A percentile compares a stretch with the other conserved stretches of the same genome.
Evolutionary conservation across 2,797 vertebrate genomes (phyloP).

Genomic region (Diplodus sargus): DNA sequence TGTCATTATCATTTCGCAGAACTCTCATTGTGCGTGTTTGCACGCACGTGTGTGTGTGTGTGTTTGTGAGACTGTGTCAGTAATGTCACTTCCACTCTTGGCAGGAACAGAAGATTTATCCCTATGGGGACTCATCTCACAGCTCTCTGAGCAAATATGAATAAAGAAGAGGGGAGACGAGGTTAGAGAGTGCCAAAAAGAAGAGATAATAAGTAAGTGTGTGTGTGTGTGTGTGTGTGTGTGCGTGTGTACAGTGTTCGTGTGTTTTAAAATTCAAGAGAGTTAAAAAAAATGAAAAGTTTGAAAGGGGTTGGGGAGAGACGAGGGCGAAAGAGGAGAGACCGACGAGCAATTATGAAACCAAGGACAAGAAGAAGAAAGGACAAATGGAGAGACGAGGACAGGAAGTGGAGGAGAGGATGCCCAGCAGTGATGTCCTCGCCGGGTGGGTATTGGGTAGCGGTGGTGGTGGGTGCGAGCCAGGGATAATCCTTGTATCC

Average conservation of each 20-base stretch:
- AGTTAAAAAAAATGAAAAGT: slow-evolving; percentile 29
- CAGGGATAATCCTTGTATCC: slow-evolving; percentile 78
- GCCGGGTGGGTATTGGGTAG: slow-evolving; percentile 18
- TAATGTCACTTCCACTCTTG: slow-evolving; percentile 66
- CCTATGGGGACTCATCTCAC: slow-evolving; percentile 48
- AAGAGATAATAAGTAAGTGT: background rate
- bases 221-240: slow-evolving; percentile 23
- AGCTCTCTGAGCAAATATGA: slow-evolving; percentile 42
- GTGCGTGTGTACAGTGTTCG: slow-evolving; percentile 10
- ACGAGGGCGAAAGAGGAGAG: slow-evolving; percentile 9
- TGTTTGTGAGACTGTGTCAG: slow-evolving; percentile 18
- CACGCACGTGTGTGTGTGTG: slow-evolving; percentile 9
- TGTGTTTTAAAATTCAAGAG: slow-evolving; percentile 33
- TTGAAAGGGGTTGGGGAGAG: slow-evolving; percentile 16
- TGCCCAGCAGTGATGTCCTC: slow-evolving; percentile 38
- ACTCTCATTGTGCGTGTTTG: slow-evolving; percentile 26
- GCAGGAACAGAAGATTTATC: slow-evolving; percentile 53
- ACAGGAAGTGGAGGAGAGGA: slow-evolving; percentile 45
- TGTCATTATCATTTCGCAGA: slow-evolving; percentile 75
- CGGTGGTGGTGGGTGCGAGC: slow-evolving; percentile 53
- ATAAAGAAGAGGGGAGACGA: slow-evolving; percentile 24
- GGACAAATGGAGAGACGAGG: slow-evolving; percentile 24
- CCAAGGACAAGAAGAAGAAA: slow-evolving; percentile 32
- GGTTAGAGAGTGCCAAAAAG: slow-evolving; percentile 24
- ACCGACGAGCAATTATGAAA: slow-evolving; percentile 43